Base-by-base conservation (phyloP, 2,797 vertebrate species). In the Urocyon cinereoargenteus region DNA sequence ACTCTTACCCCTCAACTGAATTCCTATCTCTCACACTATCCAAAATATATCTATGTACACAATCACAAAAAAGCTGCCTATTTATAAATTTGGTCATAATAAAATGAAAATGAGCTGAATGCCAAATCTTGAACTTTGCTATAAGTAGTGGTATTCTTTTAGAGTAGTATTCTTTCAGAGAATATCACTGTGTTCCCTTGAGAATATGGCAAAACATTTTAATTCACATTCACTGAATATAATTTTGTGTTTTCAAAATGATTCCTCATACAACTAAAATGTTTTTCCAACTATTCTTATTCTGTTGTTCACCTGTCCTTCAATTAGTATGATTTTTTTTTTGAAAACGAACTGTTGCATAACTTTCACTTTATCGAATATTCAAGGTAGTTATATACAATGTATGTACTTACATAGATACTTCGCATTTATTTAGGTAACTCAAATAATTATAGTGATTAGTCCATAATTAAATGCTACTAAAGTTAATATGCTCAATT, bases 391-490 rank as follows among this genome's bases (percentile, higher is more conserved):
- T 3, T 89, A 34, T 51, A 62, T 62, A 75, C 6, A 49, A 86
- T 59, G 49, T 86, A 72, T 81, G 64, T 85, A 59, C 70, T 75
- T 77, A 95, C 78, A 88, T 88, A 59, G 62, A 53, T 40, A 53
- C 0, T 62, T 78, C 87, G 1, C 12, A 66, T 82, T 95, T 93
- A 91, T 70, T 93, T 88, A 81, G 61, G 24, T 77, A 91, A 68
- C 51, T 95, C 28, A 77, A 66, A 75, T 79, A 75, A 96, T 66
- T 93, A 84, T 14, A 86, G 79, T 51, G 51, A 92, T 94, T 92
- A 86, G 81, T 77, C 31, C 15, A 68, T 55, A 86, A 82, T 96
- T 94, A 94, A 90, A 66, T 96, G 73, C 31, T 91, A 61, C 73
- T 62, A 86, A 93, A 12, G 34, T 94, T 85, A 93, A 77, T 89